These are phyloP conservation scores for Tanytarsus gracilentus DNA, from an alignment of 2,888 invertebrate species.

Conservation along the genomic window DNA sequence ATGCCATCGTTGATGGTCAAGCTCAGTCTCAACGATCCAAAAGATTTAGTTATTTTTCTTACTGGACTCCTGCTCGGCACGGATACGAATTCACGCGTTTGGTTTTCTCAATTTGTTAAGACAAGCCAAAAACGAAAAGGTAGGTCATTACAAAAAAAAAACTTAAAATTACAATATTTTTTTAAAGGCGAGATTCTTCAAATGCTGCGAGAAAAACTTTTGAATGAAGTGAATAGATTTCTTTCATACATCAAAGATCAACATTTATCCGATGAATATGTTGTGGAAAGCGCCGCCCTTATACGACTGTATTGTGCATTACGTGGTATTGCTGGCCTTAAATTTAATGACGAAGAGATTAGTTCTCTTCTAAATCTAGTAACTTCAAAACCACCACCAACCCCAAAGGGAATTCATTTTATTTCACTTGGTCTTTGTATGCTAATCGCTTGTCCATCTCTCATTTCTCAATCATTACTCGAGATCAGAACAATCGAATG, in stretches of 20 bases:
- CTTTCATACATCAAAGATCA: constrained; percentile 54
- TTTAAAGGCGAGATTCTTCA: constrained; percentile 47
- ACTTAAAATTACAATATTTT: too few species aligned
- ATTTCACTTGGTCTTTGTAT: constrained; percentile 88
- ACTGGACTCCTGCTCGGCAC: constrained; percentile 83
- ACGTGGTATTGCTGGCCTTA: constrained; percentile 84
- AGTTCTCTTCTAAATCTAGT: constrained; percentile 71
- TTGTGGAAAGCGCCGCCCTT: constrained; percentile 82
- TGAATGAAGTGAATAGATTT: constrained; percentile 38
- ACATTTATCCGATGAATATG: constrained; percentile 53
- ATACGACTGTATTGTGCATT: constrained; percentile 85
- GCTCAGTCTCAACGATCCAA: constrained; percentile 62
- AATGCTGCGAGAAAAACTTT: constrained; percentile 6
- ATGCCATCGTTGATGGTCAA: constrained; percentile 84
- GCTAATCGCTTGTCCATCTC: constrained; percentile 86
- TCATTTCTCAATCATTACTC: constrained; percentile 64
- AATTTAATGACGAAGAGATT: constrained; percentile 90
- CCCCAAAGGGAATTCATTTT: constrained; percentile 86
- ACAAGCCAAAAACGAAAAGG: constrained; percentile 60
- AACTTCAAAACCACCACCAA: constrained; percentile 79
- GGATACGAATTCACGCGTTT: constrained; percentile 79
- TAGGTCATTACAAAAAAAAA: too few species aligned
- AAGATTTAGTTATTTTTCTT: constrained; percentile 67
- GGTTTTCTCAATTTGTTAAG: constrained; percentile 87
- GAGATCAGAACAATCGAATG: constrained; percentile 85